phyloP scores from a whole-genome alignment of 2,797 vertebrate species.

The Todus mexicanus region DNA sequence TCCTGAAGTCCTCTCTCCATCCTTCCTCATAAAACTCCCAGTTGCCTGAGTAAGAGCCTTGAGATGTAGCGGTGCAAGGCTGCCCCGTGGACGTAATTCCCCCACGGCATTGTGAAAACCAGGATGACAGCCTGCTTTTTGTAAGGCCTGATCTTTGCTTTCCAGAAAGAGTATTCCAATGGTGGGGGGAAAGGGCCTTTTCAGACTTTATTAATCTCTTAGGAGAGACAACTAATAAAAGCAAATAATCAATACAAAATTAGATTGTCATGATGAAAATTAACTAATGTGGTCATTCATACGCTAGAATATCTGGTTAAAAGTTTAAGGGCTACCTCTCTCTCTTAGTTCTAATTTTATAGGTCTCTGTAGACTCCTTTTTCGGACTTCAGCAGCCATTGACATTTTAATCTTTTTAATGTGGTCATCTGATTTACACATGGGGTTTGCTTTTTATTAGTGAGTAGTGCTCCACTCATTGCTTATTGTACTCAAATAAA shows the following conservation, averaged over 20 bases:
- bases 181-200: neutral
- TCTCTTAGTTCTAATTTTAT: constrained; percentile 75
- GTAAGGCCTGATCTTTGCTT: constrained; percentile 1
- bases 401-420: constrained; percentile 81
- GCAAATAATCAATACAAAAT: constrained; percentile 73
- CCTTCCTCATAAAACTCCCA: constrained; percentile 49
- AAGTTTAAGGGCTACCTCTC: constrained; percentile 70
- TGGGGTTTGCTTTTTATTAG: constrained; percentile 48
- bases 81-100: constrained; percentile 33
- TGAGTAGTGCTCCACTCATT: constrained; percentile 59
- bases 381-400: constrained; percentile 75
- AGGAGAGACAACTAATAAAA: constrained; percentile 68
- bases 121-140: constrained; percentile 24
- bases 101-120: constrained; percentile 3
- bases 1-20: constrained; percentile 52
- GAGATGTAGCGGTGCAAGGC: constrained; percentile 45
- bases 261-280: constrained; percentile 70
- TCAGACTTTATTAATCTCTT: constrained; percentile 63
- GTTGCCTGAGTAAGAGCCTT: constrained; percentile 22
- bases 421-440: constrained; percentile 72
- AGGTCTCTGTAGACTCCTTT: constrained; percentile 73
- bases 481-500: constrained; percentile 74
- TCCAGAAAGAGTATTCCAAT: constrained; percentile 26
- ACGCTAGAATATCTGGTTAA: constrained; percentile 70
- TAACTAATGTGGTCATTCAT: constrained; percentile 74